phyloP scores from a whole-genome alignment of 2,888 invertebrate genomes.

The Lamellibrachia satsuma region DNA sequence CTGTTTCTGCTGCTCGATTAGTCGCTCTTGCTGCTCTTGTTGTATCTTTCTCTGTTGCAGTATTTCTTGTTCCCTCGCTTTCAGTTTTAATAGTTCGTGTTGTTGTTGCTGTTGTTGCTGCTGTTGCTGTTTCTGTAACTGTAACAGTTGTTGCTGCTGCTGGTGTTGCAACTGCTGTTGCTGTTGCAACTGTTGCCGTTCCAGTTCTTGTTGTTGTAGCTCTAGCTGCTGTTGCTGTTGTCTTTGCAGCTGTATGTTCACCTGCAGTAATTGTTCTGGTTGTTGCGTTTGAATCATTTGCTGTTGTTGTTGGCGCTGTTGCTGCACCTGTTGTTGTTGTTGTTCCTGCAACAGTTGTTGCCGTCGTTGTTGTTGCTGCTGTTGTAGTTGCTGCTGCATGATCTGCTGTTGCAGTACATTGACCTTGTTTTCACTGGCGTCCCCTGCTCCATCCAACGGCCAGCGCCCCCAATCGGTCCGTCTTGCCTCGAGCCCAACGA shows the following conservation, averaged over 20 bases:
- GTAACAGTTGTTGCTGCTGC: neutral
- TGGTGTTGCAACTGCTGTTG: neutral
- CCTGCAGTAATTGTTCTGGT: neutral
- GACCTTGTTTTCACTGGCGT: neutral
- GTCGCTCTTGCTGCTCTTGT: neutral
- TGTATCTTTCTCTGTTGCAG: neutral
- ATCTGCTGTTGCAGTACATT: neutral
- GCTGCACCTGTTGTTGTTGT: neutral
- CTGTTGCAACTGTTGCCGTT: neutral
- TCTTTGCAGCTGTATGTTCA: neutral
- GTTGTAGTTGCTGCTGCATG: neutral
- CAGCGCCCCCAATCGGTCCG: neutral
- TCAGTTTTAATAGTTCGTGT: neutral
- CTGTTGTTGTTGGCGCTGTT: neutral
- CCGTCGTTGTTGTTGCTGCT: neutral
- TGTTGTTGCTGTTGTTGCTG: neutral
- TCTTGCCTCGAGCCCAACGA: neutral
- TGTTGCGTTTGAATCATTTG: neutral
- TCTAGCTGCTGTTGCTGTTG: neutral
- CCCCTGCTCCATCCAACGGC: neutral
- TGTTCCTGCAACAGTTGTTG: neutral
- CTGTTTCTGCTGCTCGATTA: neutral
- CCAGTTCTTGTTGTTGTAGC: neutral
- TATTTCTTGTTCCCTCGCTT: slow-evolving; percentile 17
- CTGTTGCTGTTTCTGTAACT: neutral